Evolutionary conservation across 2,888 invertebrate genomes (phyloP).

Genomic region (Cheilosia scutellata): DNA sequence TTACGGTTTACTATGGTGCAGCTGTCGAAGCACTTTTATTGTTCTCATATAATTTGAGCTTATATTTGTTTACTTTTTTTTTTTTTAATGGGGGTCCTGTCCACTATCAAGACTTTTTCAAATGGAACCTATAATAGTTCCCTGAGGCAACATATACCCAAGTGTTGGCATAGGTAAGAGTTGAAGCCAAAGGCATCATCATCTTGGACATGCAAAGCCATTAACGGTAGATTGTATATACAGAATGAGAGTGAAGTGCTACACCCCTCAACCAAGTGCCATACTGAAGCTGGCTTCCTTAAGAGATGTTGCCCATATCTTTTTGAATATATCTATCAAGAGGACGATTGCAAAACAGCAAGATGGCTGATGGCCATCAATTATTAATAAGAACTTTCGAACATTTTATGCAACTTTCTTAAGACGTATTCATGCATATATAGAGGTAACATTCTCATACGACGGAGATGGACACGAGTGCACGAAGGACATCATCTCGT

Average conservation of each 20-base stretch:
- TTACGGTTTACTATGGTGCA: conserved; percentile 49
- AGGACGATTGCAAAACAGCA: conserved; percentile 33
- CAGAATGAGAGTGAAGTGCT: neutral
- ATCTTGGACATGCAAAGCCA: conserved; percentile 69
- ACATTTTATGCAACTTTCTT: conserved; percentile 76
- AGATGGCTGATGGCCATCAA: conserved; percentile 65
- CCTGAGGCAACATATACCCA: conserved; percentile 7
- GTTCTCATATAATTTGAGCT: conserved; percentile 69
- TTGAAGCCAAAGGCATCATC: conserved; percentile 32
- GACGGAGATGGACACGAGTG: conserved; percentile 40
- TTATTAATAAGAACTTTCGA: conserved; percentile 75
- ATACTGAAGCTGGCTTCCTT: conserved; percentile 5
- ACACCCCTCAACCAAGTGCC: conserved; percentile 2
- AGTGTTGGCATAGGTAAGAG: neutral
- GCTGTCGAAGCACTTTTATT: conserved; percentile 67
- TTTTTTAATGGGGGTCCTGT: neutral
- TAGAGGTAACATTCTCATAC: conserved; percentile 53
- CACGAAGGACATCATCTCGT: conserved; percentile 66
- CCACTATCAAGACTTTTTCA: conserved; percentile 43
- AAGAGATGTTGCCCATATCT: conserved; percentile 25
- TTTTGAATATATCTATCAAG: conserved; percentile 59
- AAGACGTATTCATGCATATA: conserved; percentile 73
- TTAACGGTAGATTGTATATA: conserved; percentile 41
- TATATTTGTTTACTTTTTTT: conserved; percentile 43
- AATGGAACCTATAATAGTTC: conserved; percentile 58